Percentiles rank a stretch among this genome's conserved stretches.
Evolutionary conservation across 1,140 invertebrate species (phyloP).

Genomic region (Drosophila eugracilis): DNA sequence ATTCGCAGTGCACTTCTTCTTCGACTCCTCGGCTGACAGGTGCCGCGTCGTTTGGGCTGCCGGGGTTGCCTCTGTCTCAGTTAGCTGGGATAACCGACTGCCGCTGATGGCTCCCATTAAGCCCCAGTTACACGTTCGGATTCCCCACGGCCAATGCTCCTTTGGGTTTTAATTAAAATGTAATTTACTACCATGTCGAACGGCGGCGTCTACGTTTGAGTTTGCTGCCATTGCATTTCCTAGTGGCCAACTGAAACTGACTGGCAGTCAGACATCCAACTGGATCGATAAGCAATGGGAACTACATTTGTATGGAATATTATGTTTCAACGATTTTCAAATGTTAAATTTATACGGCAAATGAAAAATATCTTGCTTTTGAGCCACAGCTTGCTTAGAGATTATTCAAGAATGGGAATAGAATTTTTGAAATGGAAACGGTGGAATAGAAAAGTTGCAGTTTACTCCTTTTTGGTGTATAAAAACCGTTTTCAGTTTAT

Average conservation of each 20-base stretch:
- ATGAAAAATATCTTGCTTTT: too few species aligned
- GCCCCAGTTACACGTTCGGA: conserved; percentile 30
- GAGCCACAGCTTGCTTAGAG: too few species aligned
- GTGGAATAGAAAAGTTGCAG: too few species aligned
- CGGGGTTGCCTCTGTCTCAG: conserved; percentile 3
- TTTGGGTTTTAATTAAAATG: conserved; percentile 77
- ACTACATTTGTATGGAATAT: not conserved
- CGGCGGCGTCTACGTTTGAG: conserved; percentile 11
- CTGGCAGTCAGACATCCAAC: conserved; percentile 17
- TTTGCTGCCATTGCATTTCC: conserved; percentile 38
- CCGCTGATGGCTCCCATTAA: conserved; percentile 66
- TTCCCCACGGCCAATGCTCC: conserved; percentile 24
- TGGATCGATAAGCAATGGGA: conserved; percentile 13
- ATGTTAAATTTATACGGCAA: too few species aligned
- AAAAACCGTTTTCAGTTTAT: too few species aligned
- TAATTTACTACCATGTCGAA: conserved; percentile 68
- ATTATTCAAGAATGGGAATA: too few species aligned
- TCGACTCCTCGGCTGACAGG: conserved; percentile 27
- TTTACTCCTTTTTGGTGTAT: too few species aligned
- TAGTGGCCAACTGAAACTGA: conserved; percentile 33
- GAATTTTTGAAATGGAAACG: too few species aligned
- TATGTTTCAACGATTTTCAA: not conserved
- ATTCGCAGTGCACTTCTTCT: conserved; percentile 33
- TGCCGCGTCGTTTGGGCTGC: conserved; percentile 24
- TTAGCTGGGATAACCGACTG: conserved; percentile 34